Conservation (phyloP, 2,797 vertebrate genomes). For the Mico argentatus region DNA sequence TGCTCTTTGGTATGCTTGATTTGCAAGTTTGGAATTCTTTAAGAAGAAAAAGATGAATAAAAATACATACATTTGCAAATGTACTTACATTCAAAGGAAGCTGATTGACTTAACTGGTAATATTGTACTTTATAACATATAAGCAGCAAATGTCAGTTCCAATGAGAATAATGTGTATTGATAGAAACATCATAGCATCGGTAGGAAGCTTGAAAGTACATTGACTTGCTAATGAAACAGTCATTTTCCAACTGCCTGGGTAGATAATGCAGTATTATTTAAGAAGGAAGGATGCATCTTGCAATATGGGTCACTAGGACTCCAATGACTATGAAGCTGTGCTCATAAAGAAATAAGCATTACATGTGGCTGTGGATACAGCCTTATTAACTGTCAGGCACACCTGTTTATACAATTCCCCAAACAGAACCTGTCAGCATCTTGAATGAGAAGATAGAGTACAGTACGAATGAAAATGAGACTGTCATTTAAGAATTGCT, state of each 20-base stretch:
- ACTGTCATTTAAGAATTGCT: background rate
- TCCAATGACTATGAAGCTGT: constrained; percentile 2
- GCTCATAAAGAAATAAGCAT: background rate
- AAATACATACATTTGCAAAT: constrained; percentile 41
- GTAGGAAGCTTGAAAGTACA: constrained; percentile 32
- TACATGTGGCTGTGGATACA: background rate
- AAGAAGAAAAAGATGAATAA: constrained; percentile 50
- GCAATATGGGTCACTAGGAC: background rate
- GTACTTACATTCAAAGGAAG: constrained; percentile 30
- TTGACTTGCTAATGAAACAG: constrained; percentile 68
- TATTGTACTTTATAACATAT: constrained; percentile 49
- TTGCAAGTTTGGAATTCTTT: constrained; percentile 17
- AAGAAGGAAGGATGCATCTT: background rate
- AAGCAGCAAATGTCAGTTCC: constrained; percentile 42
- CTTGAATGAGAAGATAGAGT: background rate
- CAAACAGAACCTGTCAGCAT: background rate
- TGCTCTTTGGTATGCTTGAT: background rate
- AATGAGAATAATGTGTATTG: constrained; percentile 21
- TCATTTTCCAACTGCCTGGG: constrained; percentile 48
- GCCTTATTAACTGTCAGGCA: constrained; percentile 34
- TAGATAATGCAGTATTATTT: constrained; percentile 45
- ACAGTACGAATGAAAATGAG: background rate
- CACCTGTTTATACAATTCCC: background rate
- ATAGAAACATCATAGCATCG: constrained; percentile 32
- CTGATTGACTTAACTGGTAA: constrained; percentile 46